Evolutionary conservation across 2,113 vertebrate genomes (phyloP).

Genomic region (Petrocephalus microphthalmus): DNA sequence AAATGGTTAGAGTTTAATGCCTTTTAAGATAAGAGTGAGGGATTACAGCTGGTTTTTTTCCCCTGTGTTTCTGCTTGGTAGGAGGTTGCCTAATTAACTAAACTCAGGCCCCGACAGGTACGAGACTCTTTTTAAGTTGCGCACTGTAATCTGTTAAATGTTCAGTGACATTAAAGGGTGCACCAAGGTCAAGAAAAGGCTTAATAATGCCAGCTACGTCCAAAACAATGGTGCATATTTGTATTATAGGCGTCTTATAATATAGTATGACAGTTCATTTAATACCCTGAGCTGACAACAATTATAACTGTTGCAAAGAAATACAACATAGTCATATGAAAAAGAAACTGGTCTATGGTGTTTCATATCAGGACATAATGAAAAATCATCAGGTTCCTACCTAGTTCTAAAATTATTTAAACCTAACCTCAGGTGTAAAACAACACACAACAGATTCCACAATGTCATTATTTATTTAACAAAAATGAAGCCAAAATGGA

Average conservation of each 20-base stretch:
- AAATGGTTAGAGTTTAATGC: not conserved
- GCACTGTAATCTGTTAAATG: not conserved
- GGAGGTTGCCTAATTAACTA: not conserved
- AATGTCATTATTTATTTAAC: no score
- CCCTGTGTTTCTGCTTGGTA: not conserved
- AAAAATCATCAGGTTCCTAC: no score
- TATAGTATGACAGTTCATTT: not conserved
- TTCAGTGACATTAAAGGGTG: not conserved
- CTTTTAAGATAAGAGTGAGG: not conserved
- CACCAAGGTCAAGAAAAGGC: not conserved
- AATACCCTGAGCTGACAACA: not conserved
- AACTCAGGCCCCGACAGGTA: not conserved
- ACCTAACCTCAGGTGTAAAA: no score
- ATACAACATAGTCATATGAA: no score
- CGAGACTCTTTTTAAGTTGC: not conserved
- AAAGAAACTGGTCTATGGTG: no score
- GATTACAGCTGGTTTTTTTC: not conserved
- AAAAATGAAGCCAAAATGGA: no score
- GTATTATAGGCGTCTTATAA: not conserved
- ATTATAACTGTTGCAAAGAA: not conserved
- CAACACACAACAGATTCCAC: no score
- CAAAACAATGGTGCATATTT: not conserved
- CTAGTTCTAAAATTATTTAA: no score
- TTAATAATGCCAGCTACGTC: not conserved
- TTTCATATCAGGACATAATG: no score